Evolutionary conservation across 2,113 vertebrate genomes (phyloP).

Genomic region (Cygnus buccinator): DNA sequence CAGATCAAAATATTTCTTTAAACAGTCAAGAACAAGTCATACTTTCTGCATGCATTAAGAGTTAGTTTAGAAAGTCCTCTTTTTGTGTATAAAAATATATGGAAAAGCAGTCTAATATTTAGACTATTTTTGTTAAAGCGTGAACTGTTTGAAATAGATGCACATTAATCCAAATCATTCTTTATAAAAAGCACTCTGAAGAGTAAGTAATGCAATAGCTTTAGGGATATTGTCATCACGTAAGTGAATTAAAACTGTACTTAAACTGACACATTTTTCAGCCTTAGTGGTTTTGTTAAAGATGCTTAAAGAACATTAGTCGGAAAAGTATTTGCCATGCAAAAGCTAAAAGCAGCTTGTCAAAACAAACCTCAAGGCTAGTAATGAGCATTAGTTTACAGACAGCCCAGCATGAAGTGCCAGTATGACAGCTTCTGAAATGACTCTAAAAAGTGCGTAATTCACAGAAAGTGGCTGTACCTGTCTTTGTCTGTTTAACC

Average conservation of each 20-base stretch:
- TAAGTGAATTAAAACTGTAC: constrained; percentile 67
- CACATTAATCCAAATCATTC: constrained; percentile 54
- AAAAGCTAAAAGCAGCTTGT: constrained; percentile 70
- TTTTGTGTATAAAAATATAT: not conserved
- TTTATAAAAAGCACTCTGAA: constrained; percentile 54
- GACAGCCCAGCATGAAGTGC: constrained; percentile 66
- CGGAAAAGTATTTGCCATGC: constrained; percentile 71
- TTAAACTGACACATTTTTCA: constrained; percentile 59
- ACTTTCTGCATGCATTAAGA: constrained; percentile 45
- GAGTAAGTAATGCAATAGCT: constrained; percentile 59
- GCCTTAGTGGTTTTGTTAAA: constrained; percentile 46
- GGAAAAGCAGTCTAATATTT: constrained; percentile 50
- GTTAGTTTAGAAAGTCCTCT: constrained; percentile 9
- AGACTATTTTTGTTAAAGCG: constrained; percentile 57
- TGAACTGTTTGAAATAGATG: constrained; percentile 53
- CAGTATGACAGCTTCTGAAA: constrained; percentile 29
- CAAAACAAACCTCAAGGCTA: constrained; percentile 57
- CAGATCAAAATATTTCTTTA: constrained; percentile 55
- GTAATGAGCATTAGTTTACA: constrained; percentile 55
- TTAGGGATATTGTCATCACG: constrained; percentile 28
- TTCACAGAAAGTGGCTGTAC: constrained; percentile 78
- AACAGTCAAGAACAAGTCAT: constrained; percentile 17
- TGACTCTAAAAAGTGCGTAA: constrained; percentile 11
- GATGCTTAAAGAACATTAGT: constrained; percentile 57
- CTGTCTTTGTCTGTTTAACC: constrained; percentile 87